Conservation (phyloP, 1,140 invertebrate genomes). For the Drepana arcuata region DNA sequence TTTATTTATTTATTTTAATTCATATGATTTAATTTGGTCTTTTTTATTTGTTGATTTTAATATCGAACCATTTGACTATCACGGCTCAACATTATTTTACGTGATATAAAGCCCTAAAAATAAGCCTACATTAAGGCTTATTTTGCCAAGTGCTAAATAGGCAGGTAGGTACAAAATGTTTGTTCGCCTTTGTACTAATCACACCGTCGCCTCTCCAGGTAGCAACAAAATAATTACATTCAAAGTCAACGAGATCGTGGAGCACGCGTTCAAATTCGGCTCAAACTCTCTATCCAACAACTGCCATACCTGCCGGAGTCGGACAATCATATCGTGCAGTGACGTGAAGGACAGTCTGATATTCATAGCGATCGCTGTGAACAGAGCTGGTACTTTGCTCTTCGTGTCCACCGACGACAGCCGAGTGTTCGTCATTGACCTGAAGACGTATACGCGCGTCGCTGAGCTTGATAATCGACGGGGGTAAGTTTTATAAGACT, state of each 20-base stretch:
- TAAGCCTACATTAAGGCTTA: too few relatives aligned
- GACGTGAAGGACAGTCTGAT: constrained; percentile 32
- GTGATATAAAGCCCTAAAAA: too few relatives aligned
- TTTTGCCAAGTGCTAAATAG: too few relatives aligned
- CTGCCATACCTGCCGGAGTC: constrained; percentile 20
- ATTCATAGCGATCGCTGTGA: constrained; percentile 44
- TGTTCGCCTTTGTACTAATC: too few relatives aligned
- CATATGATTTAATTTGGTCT: too few relatives aligned
- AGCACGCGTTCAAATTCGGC: constrained; percentile 34
- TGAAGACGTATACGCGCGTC: constrained; percentile 36
- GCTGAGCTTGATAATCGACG: constrained; percentile 53
- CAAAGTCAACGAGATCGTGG: constrained; percentile 35
- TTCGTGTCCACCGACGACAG: constrained; percentile 55
- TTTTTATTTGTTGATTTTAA: too few relatives aligned
- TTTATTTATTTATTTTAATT: too few relatives aligned
- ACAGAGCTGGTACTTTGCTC: constrained; percentile 44
- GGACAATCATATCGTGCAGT: constrained; percentile 26
- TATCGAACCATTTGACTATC: too few relatives aligned
- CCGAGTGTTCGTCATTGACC: constrained; percentile 42
- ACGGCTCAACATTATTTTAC: too few relatives aligned
- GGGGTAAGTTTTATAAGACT: constrained; percentile 50
- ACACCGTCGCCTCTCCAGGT: too few relatives aligned
- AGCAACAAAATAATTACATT: constrained; percentile 48
- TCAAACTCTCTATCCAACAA: constrained; percentile 13
- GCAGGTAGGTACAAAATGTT: too few relatives aligned